Percentiles rank a stretch among this genome's conserved stretches.
Conservation (phyloP, 2,113 vertebrate species). For the Poeciliopsis retropinna region DNA sequence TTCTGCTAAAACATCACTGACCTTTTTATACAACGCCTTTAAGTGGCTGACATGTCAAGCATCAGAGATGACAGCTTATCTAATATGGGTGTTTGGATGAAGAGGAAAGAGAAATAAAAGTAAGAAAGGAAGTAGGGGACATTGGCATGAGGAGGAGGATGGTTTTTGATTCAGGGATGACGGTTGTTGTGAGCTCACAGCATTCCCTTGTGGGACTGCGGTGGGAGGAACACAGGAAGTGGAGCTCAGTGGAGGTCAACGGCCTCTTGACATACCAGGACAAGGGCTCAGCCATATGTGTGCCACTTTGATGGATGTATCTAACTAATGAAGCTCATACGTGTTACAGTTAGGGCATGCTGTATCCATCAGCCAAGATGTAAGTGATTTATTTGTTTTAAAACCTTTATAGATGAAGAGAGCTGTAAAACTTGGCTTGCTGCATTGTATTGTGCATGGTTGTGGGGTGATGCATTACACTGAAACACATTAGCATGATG, state of each 20-base stretch:
- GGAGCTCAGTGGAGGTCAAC: constrained; percentile 61
- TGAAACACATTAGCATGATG: constrained; percentile 47
- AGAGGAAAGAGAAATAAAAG: constrained; percentile 31
- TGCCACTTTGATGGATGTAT: constrained; percentile 53
- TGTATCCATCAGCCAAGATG: constrained; percentile 50
- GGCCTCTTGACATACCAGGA: constrained; percentile 56
- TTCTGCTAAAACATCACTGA: too few relatives aligned
- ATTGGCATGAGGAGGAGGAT: constrained; percentile 35
- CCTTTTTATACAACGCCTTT: neutral
- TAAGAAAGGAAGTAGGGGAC: constrained; percentile 48
- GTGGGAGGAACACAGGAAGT: constrained; percentile 60
- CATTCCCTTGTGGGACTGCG: constrained; percentile 42
- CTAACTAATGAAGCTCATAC: constrained; percentile 31
- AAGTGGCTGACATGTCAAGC: neutral
- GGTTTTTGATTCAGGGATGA: constrained; percentile 38
- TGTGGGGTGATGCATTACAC: constrained; percentile 39
- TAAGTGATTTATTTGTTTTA: constrained; percentile 48
- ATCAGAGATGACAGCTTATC: constrained; percentile 3
- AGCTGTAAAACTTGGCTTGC: constrained; percentile 32
- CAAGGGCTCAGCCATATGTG: constrained; percentile 41
- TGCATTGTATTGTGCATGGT: neutral
- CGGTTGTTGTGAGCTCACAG: constrained; percentile 47
- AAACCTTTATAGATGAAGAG: constrained; percentile 7
- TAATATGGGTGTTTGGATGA: constrained; percentile 20
- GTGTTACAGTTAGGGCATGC: constrained; percentile 47